phyloP scores from a whole-genome alignment of 1,140 invertebrate genomes.

The Cyclargus thomasi region DNA sequence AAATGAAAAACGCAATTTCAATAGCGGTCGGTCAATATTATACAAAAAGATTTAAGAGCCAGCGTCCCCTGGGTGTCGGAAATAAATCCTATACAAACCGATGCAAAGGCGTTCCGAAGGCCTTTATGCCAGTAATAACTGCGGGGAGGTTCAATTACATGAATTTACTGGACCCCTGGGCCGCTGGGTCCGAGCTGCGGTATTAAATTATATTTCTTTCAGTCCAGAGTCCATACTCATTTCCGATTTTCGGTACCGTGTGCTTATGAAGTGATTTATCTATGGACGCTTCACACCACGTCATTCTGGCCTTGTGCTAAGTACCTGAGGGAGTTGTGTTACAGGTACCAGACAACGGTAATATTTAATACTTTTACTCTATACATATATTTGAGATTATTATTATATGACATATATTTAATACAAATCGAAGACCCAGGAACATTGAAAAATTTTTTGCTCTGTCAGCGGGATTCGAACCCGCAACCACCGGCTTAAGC shows the following conservation, averaged over 20 bases:
- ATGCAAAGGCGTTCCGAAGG: constrained; percentile 17
- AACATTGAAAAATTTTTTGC: no score
- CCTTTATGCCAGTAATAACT: constrained; percentile 22
- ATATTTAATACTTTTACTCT: no score
- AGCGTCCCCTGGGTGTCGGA: background rate
- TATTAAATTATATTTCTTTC: constrained; percentile 28
- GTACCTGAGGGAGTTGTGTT: no score
- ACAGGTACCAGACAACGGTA: no score
- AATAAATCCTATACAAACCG: constrained; percentile 10
- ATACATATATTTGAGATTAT: no score
- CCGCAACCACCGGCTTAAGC: no score
- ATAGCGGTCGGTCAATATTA: background rate
- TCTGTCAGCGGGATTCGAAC: no score
- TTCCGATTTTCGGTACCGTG: background rate
- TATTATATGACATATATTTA: no score
- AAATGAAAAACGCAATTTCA: background rate
- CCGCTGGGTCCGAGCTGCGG: constrained; percentile 12
- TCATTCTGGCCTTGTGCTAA: no score
- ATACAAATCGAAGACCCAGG: no score
- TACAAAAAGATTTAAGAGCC: constrained; percentile 12
- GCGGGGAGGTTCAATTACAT: constrained; percentile 29
- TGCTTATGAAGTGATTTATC: background rate
- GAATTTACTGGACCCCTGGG: constrained; percentile 30
- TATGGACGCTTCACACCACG: no score
- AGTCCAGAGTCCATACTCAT: constrained; percentile 9